Percentiles rank a stretch among this genome's conserved stretches.
Conservation (phyloP, 2,888 invertebrate genomes). For the Rhagonycha fulva region DNA sequence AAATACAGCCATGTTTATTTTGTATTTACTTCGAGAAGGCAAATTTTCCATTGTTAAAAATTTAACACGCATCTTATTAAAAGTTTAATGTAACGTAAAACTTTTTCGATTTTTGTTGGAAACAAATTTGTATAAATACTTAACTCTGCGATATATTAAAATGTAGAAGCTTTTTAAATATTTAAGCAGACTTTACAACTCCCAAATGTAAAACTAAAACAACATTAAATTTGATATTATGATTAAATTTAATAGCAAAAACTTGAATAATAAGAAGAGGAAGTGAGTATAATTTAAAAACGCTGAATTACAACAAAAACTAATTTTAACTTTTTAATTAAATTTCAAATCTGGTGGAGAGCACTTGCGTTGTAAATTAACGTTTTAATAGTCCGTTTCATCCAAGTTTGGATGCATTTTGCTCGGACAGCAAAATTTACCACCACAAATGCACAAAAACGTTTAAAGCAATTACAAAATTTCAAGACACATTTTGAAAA, state of each 20-base stretch:
- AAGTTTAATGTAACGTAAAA: neutral
- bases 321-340: constrained; percentile 57
- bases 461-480: constrained; percentile 19
- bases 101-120: neutral
- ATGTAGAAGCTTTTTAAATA: constrained; percentile 1
- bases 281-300: constrained; percentile 51
- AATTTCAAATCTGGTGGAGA: constrained; percentile 48
- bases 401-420: constrained; percentile 23
- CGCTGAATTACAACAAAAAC: constrained; percentile 56
- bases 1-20: neutral
- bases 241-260: constrained; percentile 44
- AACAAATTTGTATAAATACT: neutral
- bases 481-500: constrained; percentile 22
- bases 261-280: constrained; percentile 42
- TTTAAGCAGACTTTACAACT: constrained; percentile 2
- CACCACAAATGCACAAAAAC: constrained; percentile 18
- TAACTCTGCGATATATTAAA: constrained; percentile 2
- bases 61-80: neutral
- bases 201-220: constrained; percentile 2
- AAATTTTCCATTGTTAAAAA: neutral
- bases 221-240: constrained; percentile 29
- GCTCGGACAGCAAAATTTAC: constrained; percentile 18
- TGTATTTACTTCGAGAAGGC: no score
- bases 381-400: constrained; percentile 41
- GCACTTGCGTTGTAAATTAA: constrained; percentile 52